Conservation (phyloP, 2,797 vertebrate species). For the Protonibea diacanthus region DNA sequence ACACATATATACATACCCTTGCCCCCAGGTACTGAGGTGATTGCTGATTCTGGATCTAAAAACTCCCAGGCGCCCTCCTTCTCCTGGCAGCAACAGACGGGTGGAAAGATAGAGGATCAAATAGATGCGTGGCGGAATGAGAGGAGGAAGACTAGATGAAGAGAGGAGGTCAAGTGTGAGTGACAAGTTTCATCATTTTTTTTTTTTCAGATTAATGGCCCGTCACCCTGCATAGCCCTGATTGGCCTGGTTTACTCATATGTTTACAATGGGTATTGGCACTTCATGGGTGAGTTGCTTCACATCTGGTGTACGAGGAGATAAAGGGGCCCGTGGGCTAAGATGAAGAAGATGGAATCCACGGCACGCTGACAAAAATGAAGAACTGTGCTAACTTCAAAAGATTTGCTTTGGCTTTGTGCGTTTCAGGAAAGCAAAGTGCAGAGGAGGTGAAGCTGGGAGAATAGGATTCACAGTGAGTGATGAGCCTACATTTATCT, state of each 20-base stretch:
- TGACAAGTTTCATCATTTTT: conserved; percentile 46
- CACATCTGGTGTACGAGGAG: conserved; percentile 36
- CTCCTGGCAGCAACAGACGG: conserved; percentile 56
- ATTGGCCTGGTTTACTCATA: conserved; percentile 47
- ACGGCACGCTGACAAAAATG: conserved; percentile 16
- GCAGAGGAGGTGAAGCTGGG: background rate
- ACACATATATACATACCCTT: conserved; percentile 22
- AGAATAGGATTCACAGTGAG: background rate
- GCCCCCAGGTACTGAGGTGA: conserved; percentile 34
- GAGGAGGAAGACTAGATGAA: conserved; percentile 52
- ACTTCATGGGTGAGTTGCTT: conserved; percentile 39
- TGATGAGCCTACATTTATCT: background rate
- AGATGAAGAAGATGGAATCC: conserved; percentile 31
- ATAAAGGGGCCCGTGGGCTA: conserved; percentile 21
- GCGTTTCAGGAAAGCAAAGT: conserved; percentile 1
- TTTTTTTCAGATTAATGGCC: conserved; percentile 36
- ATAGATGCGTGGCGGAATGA: conserved; percentile 52
- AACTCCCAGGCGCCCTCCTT: conserved; percentile 28
- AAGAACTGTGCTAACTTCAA: conserved; percentile 29
- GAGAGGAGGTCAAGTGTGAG: conserved; percentile 56
- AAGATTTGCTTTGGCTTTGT: background rate
- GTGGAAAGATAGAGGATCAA: conserved; percentile 61
- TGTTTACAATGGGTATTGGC: conserved; percentile 41
- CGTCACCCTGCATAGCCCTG: conserved; percentile 45
- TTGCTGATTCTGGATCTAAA: conserved; percentile 61